These are phyloP conservation scores for Antitype chi DNA, from an alignment of 2,888 invertebrate genomes.

Conservation along the genomic window DNA sequence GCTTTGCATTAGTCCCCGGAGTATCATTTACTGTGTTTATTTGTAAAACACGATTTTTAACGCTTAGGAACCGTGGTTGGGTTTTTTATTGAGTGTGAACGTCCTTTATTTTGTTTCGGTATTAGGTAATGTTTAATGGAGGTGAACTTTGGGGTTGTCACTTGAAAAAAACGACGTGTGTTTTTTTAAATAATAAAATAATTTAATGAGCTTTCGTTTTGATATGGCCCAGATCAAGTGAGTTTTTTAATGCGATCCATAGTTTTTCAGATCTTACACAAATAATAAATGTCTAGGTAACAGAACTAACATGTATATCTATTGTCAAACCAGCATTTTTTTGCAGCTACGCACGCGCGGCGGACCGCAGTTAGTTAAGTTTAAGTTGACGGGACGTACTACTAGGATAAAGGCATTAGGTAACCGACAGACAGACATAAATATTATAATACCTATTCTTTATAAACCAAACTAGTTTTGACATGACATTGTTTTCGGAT, in stretches of 20 bases:
- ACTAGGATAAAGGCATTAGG: neutral
- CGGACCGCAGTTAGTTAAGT: neutral
- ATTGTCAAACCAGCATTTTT: neutral
- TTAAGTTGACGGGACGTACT: neutral
- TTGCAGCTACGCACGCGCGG: neutral
- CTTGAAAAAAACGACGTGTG: neutral
- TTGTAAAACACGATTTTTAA: slow-evolving; percentile 78
- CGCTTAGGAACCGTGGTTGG: slow-evolving; percentile 57
- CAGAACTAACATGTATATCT: neutral
- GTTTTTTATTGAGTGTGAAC: slow-evolving; percentile 61
- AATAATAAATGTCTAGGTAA: neutral
- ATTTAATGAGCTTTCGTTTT: no score
- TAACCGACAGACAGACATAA: neutral
- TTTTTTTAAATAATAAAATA: no score
- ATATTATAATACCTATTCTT: no score
- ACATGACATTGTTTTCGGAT: neutral
- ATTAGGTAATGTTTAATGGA: slow-evolving; percentile 20
- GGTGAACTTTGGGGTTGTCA: slow-evolving; percentile 9
- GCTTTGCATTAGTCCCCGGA: slow-evolving; percentile 76
- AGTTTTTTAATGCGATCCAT: neutral
- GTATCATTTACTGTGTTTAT: slow-evolving; percentile 79
- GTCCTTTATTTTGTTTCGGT: slow-evolving; percentile 24
- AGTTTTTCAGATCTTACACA: neutral
- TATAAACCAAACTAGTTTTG: no score
- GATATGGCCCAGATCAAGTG: no score